Evolutionary conservation across 2,888 invertebrate species (phyloP), one percentile per base, ranked within the genome.

Genomic region (Meta bourneti): DNA sequence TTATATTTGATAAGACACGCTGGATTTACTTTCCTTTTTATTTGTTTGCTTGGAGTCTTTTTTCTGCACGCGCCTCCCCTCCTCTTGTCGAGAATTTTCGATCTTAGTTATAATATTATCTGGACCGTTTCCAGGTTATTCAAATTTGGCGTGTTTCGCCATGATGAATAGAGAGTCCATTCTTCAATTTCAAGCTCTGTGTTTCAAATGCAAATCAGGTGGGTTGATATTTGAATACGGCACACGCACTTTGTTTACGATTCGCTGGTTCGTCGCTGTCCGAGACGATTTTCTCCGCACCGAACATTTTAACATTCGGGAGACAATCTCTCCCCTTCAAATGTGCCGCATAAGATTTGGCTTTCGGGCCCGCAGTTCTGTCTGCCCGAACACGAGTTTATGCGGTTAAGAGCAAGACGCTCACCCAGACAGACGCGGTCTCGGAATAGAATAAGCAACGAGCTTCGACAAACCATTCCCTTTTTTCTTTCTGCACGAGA

Each of bases 61-160:
- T 85, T 78, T 81, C 72, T n/a, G n/a, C n/a, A n/a, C n/a, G n/a
- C n/a, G n/a, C 13, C 16, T 16, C 79, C 71, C 48, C 48, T 71
- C 77, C 79, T 74, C 74, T 79, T 74, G 79, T 84, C 90, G 90
- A 80, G 90, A 90, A 90, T 91, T 92, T 85, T 89, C 89, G 87
- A 92, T 92, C 92, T 92, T 92, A 92, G 92, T 92, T 89, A 84
- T 92, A 92, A 92, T 92, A 92, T 92, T 92, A 92, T 92, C 92
- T 92, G 92, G 92, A 79, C 78, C 81, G 81, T 81, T 82, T 89
- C 92, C 92, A 92, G 92, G 89, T 92, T 92, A 89, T 92, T 92
- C 89, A 92, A 89, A 92, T 92, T 92, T 88, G 89, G 89, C 75
- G 92, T 86, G 92, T 81, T 91, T 74, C 85, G 89, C 85, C 75